phyloP scores from a whole-genome alignment of 2,888 invertebrate genomes.

The Folsomia candida region DNA sequence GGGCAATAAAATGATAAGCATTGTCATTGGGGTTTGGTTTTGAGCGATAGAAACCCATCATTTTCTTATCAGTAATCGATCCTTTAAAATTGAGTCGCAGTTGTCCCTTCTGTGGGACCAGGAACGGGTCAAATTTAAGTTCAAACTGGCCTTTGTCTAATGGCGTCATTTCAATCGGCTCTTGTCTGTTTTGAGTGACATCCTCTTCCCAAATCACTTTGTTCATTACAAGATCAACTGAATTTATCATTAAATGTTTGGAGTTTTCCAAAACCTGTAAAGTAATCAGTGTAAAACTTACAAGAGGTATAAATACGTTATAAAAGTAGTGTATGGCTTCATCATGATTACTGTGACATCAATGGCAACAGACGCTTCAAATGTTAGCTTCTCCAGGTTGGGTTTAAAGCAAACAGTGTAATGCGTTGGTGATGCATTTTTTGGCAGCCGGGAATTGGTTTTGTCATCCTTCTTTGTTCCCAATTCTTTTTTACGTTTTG shows the following conservation, averaged over 20 bases:
- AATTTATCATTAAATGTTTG: slow-evolving; percentile 68
- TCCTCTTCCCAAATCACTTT: slow-evolving; percentile 56
- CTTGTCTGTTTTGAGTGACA: slow-evolving; percentile 36
- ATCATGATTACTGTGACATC: background rate
- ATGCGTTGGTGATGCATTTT: background rate
- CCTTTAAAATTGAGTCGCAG: slow-evolving; percentile 69
- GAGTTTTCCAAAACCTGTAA: slow-evolving; percentile 13
- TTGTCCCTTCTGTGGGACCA: slow-evolving; percentile 33
- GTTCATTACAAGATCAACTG: slow-evolving; percentile 70
- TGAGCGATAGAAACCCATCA: slow-evolving; percentile 90
- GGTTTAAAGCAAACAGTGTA: slow-evolving; percentile 69
- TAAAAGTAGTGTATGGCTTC: background rate
- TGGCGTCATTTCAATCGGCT: slow-evolving; percentile 30
- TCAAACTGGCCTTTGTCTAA: slow-evolving; percentile 43
- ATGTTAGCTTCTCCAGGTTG: slow-evolving; percentile 77
- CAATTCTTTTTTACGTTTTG: background rate
- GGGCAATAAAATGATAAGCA: slow-evolving; percentile 81
- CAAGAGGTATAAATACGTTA: background rate
- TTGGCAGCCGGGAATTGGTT: background rate
- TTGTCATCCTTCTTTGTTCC: background rate
- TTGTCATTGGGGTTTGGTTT: slow-evolving; percentile 71
- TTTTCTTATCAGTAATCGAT: slow-evolving; percentile 77
- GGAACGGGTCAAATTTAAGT: slow-evolving; percentile 38
- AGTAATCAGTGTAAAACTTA: background rate
- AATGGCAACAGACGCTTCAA: slow-evolving; percentile 60